These are phyloP conservation scores for Zoroaster sp. DNA, from an alignment of 53 echinoderm and acorn worm genomes.

Conservation along the genomic window DNA sequence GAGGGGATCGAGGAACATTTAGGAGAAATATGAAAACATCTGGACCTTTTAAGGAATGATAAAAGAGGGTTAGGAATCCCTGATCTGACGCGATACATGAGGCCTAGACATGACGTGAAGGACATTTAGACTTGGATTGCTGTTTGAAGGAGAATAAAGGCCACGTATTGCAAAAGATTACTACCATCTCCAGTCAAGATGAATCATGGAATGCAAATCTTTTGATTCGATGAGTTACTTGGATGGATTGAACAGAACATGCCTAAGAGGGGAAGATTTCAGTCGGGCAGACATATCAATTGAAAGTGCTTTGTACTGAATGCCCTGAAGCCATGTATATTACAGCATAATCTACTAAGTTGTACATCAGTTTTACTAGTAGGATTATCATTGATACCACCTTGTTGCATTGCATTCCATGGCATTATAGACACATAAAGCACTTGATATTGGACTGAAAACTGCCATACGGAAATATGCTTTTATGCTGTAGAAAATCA, in stretches of 20 bases:
- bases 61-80: not conserved
- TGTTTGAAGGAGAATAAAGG: not conserved
- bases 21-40: conserved; percentile 26
- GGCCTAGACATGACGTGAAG: not conserved
- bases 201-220: no score
- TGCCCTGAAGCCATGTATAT: not conserved
- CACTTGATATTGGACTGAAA: no score
- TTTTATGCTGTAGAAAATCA: no score
- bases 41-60: not conserved
- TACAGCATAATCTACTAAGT: no score
- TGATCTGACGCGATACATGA: not conserved
- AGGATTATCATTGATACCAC: no score
- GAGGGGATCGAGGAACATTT: conserved; percentile 87
- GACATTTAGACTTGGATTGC: not conserved
- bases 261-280: not conserved
- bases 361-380: no score
- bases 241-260: not conserved
- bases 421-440: no score
- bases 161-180: not conserved
- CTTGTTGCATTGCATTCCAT: no score
- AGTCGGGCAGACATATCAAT: not conserved
- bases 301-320: not conserved
- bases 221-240: not conserved
- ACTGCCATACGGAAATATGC: no score
- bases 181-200: not conserved